A percentile compares a stretch with the other conserved stretches of the same genome.
Evolutionary conservation across 1,140 invertebrate genomes (phyloP).

Genomic region (Leptinotarsa undecemlineata): DNA sequence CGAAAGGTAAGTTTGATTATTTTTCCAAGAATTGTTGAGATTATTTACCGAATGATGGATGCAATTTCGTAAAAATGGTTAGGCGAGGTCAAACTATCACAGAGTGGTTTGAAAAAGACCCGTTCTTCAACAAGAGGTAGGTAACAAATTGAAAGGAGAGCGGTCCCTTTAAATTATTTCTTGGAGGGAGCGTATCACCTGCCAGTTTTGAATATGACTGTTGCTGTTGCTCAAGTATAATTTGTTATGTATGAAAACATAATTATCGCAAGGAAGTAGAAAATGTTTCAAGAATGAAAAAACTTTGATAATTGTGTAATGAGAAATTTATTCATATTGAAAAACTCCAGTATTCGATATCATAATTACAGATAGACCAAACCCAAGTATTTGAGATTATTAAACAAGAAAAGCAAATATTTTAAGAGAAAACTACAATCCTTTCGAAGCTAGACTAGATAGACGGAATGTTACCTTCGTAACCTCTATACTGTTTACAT

Average conservation of each 20-base stretch:
- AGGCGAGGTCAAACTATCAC: neutral
- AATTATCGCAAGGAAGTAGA: no score
- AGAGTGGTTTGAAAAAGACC: neutral
- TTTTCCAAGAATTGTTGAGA: neutral
- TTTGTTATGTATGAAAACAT: no score
- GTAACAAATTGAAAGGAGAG: neutral
- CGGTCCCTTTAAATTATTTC: neutral
- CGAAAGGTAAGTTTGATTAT: neutral
- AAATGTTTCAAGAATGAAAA: no score
- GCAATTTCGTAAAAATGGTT: no score
- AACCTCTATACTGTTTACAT: neutral
- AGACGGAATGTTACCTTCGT: neutral
- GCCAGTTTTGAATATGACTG: neutral
- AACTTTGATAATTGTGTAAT: no score
- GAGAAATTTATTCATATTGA: no score
- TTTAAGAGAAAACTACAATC: no score
- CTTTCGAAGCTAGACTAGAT: no score
- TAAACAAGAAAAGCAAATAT: no score
- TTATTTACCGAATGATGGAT: neutral
- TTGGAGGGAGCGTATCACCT: neutral
- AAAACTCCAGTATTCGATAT: no score
- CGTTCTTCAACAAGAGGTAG: neutral
- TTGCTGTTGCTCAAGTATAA: neutral
- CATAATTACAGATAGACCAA: no score
- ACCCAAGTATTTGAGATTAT: no score